A percentile compares a stretch with the other conserved stretches of the same genome.
Evolutionary conservation across 2,888 invertebrate genomes (phyloP).

Genomic region (Eupithecia subfuscata): DNA sequence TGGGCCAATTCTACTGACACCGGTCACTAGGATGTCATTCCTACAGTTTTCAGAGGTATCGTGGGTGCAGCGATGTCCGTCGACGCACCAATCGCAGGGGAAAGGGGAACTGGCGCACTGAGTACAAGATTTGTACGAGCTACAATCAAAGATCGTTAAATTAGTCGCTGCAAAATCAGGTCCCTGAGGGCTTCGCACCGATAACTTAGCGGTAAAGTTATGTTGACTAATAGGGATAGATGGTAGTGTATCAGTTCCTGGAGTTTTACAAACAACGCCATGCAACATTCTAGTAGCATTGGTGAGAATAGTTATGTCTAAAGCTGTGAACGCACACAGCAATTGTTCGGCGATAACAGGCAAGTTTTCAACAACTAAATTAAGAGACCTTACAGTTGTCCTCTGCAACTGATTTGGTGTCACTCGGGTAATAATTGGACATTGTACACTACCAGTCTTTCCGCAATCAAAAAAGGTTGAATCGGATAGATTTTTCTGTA

Average conservation of each 20-base stretch:
- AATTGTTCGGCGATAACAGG: constrained; percentile 95
- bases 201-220: constrained; percentile 96
- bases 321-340: constrained; percentile 96
- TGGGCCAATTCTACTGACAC: constrained; percentile 95
- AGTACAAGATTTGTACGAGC: constrained; percentile 97
- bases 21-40: constrained; percentile 96
- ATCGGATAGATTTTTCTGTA: constrained; percentile 60
- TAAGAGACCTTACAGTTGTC: constrained; percentile 95
- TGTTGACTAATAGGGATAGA: constrained; percentile 96
- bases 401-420: constrained; percentile 95
- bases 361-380: constrained; percentile 97
- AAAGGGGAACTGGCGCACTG: constrained; percentile 98
- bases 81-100: constrained; percentile 99
- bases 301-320: constrained; percentile 94
- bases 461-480: constrained; percentile 96
- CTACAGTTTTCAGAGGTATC: constrained; percentile 97
- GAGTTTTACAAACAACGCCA: constrained; percentile 97
- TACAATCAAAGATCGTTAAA: constrained; percentile 99
- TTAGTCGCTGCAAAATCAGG: constrained; percentile 98
- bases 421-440: constrained; percentile 58
- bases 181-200: constrained; percentile 94
- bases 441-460: not conserved
- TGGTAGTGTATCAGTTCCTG: constrained; percentile 95
- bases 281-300: constrained; percentile 96
- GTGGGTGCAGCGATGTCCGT: constrained; percentile 97